Conservation (phyloP, 2,888 invertebrate genomes). For the Tenthredo notha region DNA sequence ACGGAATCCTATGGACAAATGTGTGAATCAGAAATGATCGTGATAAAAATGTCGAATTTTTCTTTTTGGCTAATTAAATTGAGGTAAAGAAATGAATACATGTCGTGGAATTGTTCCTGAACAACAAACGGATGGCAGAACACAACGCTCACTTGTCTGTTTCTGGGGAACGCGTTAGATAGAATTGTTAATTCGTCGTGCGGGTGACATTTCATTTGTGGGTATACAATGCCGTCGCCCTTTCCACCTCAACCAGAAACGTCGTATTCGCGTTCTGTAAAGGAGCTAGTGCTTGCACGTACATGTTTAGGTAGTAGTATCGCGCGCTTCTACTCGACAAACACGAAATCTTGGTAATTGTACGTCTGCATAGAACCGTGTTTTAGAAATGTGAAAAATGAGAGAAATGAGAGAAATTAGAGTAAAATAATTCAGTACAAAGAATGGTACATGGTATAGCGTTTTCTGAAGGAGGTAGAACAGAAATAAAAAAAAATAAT, state of each 20-base stretch:
- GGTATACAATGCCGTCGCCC: slow-evolving; percentile 63
- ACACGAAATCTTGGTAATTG: slow-evolving; percentile 19
- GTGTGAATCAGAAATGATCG: not conserved
- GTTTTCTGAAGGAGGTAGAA: not conserved
- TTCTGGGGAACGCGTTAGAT: slow-evolving; percentile 70
- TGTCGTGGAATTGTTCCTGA: not conserved
- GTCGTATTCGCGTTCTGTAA: not conserved
- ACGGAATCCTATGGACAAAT: not conserved
- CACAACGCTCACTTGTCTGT: slow-evolving; percentile 64
- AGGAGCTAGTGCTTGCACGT: slow-evolving; percentile 14
- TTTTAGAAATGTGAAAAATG: not conserved
- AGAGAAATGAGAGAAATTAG: not conserved
- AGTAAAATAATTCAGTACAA: not conserved
- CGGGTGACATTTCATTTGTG: slow-evolving; percentile 74
- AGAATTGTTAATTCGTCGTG: slow-evolving; percentile 76
- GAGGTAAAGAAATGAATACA: not conserved
- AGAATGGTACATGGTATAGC: not conserved
- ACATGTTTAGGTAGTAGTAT: not conserved
- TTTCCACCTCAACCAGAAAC: not conserved
- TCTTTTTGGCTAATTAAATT: not conserved
- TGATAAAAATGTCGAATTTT: not conserved
- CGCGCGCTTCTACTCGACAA: not conserved
- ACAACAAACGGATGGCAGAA: slow-evolving; percentile 38
- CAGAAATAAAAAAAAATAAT: not conserved
- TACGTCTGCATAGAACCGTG: not conserved